Evolutionary conservation across 2,888 invertebrate genomes (phyloP).

Genomic region (Dasysyrphus albostriatus): DNA sequence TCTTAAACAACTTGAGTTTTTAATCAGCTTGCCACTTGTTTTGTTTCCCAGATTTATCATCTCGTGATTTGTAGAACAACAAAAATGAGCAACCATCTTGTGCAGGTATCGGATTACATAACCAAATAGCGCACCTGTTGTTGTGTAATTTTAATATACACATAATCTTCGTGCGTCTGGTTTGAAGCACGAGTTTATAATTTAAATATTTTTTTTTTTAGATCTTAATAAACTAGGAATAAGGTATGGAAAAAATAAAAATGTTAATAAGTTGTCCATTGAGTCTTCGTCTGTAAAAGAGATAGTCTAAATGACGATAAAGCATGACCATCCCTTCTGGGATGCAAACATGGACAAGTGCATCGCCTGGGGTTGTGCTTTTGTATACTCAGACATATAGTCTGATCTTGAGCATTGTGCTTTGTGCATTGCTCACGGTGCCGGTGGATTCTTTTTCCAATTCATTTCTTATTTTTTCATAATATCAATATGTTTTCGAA

Average conservation of each 20-base stretch:
- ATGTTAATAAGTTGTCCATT: constrained; percentile 20
- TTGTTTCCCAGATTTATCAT: background rate
- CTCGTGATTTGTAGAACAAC: background rate
- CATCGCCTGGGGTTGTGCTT: no score
- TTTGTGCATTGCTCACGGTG: no score
- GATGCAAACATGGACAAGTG: background rate
- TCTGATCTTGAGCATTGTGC: no score
- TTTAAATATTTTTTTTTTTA: background rate
- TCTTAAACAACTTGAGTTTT: constrained; percentile 28
- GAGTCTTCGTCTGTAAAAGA: background rate
- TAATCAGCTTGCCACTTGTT: constrained; percentile 31
- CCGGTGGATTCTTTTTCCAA: no score
- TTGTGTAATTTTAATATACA: constrained; percentile 30
- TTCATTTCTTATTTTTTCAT: no score
- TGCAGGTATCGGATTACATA: constrained; percentile 14
- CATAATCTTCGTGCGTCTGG: constrained; percentile 38
- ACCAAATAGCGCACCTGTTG: constrained; percentile 35
- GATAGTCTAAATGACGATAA: background rate
- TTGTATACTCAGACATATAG: no score
- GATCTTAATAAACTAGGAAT: constrained; percentile 22
- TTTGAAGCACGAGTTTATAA: constrained; percentile 28
- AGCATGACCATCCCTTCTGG: background rate
- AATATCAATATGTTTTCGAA: no score
- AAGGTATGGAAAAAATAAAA: background rate
- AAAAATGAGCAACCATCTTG: constrained; percentile 12